Conservation (phyloP, 2,797 vertebrate genomes). For the Brotula barbata region DNA sequence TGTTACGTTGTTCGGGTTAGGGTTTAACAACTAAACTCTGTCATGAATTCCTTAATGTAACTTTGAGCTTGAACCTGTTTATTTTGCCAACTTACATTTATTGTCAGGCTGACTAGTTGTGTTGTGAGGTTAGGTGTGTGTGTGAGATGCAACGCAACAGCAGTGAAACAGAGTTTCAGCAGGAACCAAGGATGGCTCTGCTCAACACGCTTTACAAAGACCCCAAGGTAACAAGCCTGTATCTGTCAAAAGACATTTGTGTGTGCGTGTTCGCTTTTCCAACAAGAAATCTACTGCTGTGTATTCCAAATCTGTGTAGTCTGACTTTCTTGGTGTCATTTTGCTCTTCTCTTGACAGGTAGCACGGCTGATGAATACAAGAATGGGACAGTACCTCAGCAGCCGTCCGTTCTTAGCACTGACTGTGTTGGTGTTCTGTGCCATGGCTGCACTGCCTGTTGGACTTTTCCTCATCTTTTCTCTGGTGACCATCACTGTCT, state of each 20-base stretch:
- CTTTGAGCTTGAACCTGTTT: neutral
- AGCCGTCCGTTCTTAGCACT: constrained; percentile 55
- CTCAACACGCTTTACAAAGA: constrained; percentile 34
- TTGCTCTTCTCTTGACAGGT: constrained; percentile 41
- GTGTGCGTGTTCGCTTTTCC: neutral
- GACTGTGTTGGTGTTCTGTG: constrained; percentile 48
- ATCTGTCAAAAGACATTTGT: neutral
- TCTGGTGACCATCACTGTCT: constrained; percentile 46
- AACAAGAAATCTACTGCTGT: neutral
- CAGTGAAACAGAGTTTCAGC: constrained; percentile 21
- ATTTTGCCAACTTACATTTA: neutral
- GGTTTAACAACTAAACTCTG: neutral
- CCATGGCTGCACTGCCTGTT: constrained; percentile 53
- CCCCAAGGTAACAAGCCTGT: constrained; percentile 43
- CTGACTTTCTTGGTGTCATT: neutral
- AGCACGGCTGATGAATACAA: constrained; percentile 44
- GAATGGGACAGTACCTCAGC: constrained; percentile 52
- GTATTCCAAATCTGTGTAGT: neutral
- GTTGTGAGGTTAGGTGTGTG: neutral
- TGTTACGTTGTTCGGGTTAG: constrained; percentile 26
- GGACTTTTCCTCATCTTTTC: constrained; percentile 68
- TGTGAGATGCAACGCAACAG: constrained; percentile 39
- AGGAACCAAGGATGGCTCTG: constrained; percentile 32
- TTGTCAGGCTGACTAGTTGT: neutral
- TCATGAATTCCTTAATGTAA: neutral